Percentiles rank a stretch among this genome's conserved stretches.
Conservation (phyloP, 2,888 invertebrate species). For the Diplazon laetatorius region DNA sequence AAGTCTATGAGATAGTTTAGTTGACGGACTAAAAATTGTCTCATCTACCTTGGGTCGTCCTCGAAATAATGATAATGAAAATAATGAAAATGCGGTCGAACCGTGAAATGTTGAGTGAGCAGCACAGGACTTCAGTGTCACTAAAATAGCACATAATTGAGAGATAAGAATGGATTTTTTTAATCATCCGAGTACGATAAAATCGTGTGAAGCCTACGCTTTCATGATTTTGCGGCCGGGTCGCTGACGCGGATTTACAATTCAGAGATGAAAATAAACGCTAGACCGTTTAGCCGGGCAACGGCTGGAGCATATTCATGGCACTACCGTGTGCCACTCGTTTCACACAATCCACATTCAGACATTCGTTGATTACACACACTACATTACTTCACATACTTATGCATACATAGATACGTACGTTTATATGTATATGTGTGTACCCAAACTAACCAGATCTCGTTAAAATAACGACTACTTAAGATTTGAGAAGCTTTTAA, state of each 20-base stretch:
- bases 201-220: slow-evolving; percentile 6
- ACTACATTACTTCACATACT: slow-evolving; percentile 12
- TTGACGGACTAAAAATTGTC: too few species aligned
- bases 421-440: neutral
- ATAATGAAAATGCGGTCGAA: too few species aligned
- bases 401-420: neutral
- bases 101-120: too few species aligned
- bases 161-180: neutral
- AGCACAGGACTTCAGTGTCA: too few species aligned
- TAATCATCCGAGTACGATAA: neutral
- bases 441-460: slow-evolving; percentile 65
- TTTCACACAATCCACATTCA: slow-evolving; percentile 65
- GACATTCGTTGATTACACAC: slow-evolving; percentile 59
- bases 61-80: too few species aligned
- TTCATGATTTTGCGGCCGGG: slow-evolving; percentile 28
- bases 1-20: too few species aligned
- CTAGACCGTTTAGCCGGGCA: slow-evolving; percentile 66
- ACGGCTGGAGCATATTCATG: slow-evolving; percentile 64
- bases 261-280: slow-evolving; percentile 77
- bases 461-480: slow-evolving; percentile 76
- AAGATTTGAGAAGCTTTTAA: slow-evolving; percentile 72
- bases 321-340: slow-evolving; percentile 70
- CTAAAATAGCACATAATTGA: too few species aligned
- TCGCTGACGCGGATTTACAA: slow-evolving; percentile 68
- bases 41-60: too few species aligned